Conservation (phyloP, 2,113 vertebrate genomes). For the Bubalus kerabau region DNA sequence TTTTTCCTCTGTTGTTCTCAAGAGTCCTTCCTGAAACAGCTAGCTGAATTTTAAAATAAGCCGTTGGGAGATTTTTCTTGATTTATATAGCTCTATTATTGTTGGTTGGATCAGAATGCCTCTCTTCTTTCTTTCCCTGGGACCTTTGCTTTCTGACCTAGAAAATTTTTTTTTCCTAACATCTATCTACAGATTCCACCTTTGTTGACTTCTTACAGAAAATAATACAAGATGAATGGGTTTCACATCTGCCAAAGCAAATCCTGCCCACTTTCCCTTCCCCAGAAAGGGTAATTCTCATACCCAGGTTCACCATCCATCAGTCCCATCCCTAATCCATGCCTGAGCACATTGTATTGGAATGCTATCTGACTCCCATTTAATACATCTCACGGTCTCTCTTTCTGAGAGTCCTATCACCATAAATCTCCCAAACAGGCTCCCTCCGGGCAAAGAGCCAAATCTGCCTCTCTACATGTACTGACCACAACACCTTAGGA, state of each 20-base stretch:
- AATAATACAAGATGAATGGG: not conserved
- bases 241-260: constrained; percentile 8
- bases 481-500: not conserved
- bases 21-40: not conserved
- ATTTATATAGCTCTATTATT: not conserved
- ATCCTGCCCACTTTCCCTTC: not conserved
- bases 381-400: not conserved
- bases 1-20: not conserved
- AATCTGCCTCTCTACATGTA: not conserved
- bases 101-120: not conserved
- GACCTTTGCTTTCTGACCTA: not conserved
- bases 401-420: not conserved
- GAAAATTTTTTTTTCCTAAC: not conserved
- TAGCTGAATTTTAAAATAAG: not conserved
- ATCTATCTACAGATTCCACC: not conserved
- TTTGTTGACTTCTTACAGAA: not conserved
- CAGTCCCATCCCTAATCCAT: constrained; percentile 9
- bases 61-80: not conserved
- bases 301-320: constrained; percentile 14
- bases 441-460: not conserved
- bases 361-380: not conserved
- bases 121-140: not conserved
- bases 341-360: not conserved
- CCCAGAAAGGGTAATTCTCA: not conserved
- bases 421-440: constrained; percentile 27